Percentiles rank a stretch among this genome's conserved stretches.
These are phyloP conservation scores for Belonocnema kinseyi DNA, from an alignment of 1,140 invertebrate species.

Conservation along the genomic window DNA sequence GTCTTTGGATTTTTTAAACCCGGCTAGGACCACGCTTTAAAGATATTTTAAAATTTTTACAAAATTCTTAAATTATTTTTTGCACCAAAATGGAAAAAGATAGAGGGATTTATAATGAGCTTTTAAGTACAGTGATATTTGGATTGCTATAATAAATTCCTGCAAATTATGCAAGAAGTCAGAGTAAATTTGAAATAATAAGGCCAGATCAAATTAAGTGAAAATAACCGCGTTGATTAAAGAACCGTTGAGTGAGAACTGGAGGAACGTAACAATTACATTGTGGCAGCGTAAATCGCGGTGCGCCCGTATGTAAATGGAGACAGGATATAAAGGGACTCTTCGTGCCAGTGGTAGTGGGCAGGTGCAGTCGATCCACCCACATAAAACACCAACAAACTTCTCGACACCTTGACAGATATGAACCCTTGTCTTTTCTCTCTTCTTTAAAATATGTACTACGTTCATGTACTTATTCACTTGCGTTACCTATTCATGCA, in stretches of 20 bases:
- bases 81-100: too few species aligned
- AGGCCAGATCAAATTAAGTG: neutral
- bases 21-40: too few species aligned
- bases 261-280: slow-evolving; percentile 58
- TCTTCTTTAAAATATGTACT: slow-evolving; percentile 21
- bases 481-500: slow-evolving; percentile 41
- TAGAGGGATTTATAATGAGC: too few species aligned
- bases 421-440: slow-evolving; percentile 42
- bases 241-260: slow-evolving; percentile 48
- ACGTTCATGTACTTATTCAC: slow-evolving; percentile 35
- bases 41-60: too few species aligned
- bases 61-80: too few species aligned
- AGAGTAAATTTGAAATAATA: too few species aligned
- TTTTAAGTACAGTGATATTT: too few species aligned
- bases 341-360: slow-evolving; percentile 39
- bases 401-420: slow-evolving; percentile 63
- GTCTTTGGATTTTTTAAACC: too few species aligned
- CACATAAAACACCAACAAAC: slow-evolving; percentile 51
- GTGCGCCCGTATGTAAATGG: slow-evolving; percentile 55
- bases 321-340: slow-evolving; percentile 31
- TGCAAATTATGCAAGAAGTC: too few species aligned
- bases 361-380: slow-evolving; percentile 66
- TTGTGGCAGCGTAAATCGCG: slow-evolving; percentile 57
- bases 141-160: too few species aligned
- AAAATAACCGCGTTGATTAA: slow-evolving; percentile 32